Conservation (phyloP, 2,113 vertebrate species). For the Apeltes quadracus region DNA sequence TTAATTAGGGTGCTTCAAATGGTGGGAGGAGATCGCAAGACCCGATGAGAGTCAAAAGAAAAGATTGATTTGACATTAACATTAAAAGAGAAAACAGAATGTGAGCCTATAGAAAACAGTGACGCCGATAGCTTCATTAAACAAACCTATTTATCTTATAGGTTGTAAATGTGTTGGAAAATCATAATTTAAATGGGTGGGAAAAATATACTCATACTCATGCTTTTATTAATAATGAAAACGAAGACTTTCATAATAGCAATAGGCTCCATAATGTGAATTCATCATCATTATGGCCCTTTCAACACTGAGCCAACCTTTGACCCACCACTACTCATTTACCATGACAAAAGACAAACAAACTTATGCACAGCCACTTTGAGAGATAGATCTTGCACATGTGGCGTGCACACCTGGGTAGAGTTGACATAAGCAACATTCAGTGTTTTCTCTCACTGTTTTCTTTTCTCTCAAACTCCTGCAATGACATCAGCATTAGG, state of each 20-base stretch:
- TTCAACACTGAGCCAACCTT: conserved; percentile 68
- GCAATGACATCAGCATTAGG: conserved; percentile 69
- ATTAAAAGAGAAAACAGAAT: conserved; percentile 19
- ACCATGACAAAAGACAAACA: conserved; percentile 74
- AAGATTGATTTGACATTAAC: conserved; percentile 22
- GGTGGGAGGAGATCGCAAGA: neutral
- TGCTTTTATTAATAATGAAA: conserved; percentile 53
- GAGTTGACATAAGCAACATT: conserved; percentile 67
- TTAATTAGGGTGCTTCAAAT: conserved; percentile 17
- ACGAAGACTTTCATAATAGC: conserved; percentile 48
- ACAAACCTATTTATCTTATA: too few relatives aligned
- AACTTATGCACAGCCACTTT: conserved; percentile 69
- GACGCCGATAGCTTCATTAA: conserved; percentile 16
- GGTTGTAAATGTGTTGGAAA: conserved; percentile 21
- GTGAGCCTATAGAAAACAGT: neutral
- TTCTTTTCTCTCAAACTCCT: conserved; percentile 41
- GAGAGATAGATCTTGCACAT: conserved; percentile 70
- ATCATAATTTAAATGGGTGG: conserved; percentile 8
- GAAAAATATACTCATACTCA: conserved; percentile 4
- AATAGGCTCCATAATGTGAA: conserved; percentile 50
- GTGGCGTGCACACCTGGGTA: conserved; percentile 70
- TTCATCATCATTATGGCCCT: conserved; percentile 70
- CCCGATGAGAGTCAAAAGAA: conserved; percentile 26
- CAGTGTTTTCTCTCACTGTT: conserved; percentile 58
- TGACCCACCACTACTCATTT: conserved; percentile 73